phyloP scores from a whole-genome alignment of 2,797 vertebrate genomes.

The Acanthiza pusilla region DNA sequence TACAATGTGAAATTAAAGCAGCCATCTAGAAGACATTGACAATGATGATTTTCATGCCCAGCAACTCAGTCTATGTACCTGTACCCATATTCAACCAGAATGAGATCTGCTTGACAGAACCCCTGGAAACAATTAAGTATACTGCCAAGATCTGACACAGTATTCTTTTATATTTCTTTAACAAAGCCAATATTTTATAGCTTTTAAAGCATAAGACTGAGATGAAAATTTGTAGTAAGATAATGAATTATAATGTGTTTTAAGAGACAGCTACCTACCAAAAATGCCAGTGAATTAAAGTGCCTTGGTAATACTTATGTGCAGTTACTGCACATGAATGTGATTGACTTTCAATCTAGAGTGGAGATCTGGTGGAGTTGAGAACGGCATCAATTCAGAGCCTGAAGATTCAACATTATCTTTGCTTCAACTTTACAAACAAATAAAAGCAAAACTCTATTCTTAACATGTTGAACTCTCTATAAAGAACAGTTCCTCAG shows the following conservation, averaged over 20 bases:
- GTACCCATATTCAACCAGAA: neutral
- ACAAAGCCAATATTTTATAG: neutral
- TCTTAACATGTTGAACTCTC: neutral
- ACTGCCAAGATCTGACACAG: neutral
- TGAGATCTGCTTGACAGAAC: neutral
- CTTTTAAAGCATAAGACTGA: neutral
- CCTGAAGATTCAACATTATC: neutral
- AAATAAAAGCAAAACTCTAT: neutral
- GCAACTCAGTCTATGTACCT: neutral
- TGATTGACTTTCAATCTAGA: neutral
- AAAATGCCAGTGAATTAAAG: neutral
- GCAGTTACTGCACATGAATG: accelerated
- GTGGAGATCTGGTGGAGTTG: neutral
- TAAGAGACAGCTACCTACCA: neutral
- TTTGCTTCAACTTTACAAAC: neutral
- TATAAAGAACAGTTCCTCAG: neutral
- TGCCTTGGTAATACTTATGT: neutral
- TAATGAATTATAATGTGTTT: neutral
- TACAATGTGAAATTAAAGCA: neutral
- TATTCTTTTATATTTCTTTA: neutral
- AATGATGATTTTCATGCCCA: neutral
- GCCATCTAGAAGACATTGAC: neutral
- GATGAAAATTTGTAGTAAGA: neutral
- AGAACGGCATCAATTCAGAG: neutral
- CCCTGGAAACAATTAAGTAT: neutral